Conservation (phyloP, 2,113 vertebrate genomes). For the Psilopogon haemacephalus region DNA sequence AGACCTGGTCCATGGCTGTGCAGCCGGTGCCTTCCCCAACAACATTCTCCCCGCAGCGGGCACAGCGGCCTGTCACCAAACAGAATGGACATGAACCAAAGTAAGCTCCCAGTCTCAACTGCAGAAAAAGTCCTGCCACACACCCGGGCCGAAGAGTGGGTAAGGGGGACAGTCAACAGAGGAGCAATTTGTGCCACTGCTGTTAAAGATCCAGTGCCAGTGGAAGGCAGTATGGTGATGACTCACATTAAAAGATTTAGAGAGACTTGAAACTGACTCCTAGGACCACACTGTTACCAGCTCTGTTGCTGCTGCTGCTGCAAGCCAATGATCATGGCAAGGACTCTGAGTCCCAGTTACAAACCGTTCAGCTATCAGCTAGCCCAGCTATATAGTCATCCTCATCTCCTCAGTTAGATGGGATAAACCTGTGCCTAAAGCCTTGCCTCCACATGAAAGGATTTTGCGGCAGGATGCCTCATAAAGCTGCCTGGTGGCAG, state of each 20-base stretch:
- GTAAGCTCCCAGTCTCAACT: neutral
- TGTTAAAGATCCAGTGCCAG: neutral
- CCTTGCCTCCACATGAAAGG: neutral
- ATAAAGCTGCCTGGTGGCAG: neutral
- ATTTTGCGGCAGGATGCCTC: neutral
- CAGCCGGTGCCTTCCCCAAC: constrained; percentile 96
- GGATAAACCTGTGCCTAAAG: constrained; percentile 32
- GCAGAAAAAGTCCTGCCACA: neutral
- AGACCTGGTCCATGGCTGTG: constrained; percentile 98
- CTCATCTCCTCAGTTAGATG: neutral
- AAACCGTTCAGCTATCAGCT: neutral
- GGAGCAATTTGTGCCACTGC: neutral
- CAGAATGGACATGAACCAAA: neutral
- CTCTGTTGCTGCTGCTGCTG: neutral
- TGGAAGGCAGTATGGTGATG: neutral
- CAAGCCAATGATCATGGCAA: fast-evolving
- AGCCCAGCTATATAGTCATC: neutral
- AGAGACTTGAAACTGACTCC: neutral
- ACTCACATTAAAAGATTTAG: neutral
- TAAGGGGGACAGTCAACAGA: neutral
- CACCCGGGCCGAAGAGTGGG: fast-evolving
- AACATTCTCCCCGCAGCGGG: constrained; percentile 95
- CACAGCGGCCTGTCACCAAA: constrained; percentile 85
- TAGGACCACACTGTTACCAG: neutral
- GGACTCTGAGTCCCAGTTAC: neutral